Evolutionary conservation across 2,113 vertebrate species (phyloP).

Genomic region (Rhinolophus ferrumequinum): DNA sequence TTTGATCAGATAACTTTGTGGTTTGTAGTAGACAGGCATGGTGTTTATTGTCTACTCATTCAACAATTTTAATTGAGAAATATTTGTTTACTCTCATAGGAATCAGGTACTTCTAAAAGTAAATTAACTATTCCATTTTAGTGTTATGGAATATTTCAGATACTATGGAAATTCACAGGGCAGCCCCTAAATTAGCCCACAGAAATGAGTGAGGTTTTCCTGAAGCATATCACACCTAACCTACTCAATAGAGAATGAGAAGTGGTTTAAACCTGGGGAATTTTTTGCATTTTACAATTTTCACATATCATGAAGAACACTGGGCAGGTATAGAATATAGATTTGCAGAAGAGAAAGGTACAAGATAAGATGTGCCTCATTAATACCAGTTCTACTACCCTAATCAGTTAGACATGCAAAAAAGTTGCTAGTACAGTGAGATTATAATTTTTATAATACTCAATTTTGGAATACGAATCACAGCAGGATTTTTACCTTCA

Average conservation of each 20-base stretch:
- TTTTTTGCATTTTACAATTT: background rate
- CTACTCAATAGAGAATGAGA: background rate
- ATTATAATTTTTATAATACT: slow-evolving; percentile 38
- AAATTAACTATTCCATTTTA: background rate
- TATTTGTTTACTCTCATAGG: background rate
- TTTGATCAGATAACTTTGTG: background rate
- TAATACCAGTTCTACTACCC: background rate
- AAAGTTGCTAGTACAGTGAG: background rate
- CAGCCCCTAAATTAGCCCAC: background rate
- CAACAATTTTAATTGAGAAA: slow-evolving; percentile 10
- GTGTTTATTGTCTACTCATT: background rate
- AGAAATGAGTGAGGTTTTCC: background rate
- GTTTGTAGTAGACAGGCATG: background rate
- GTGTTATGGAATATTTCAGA: background rate
- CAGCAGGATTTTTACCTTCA: slow-evolving; percentile 31
- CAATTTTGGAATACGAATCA: slow-evolving; percentile 36
- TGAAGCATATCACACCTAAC: background rate
- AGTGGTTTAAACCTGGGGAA: background rate
- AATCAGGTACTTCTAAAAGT: background rate
- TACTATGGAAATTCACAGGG: background rate
- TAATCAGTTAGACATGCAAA: background rate
- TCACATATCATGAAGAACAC: background rate
- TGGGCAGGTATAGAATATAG: background rate
- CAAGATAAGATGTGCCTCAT: background rate
- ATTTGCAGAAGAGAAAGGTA: background rate